A percentile compares a stretch with the other conserved stretches of the same genome.
Conservation (phyloP, 2,797 vertebrate genomes). For the Gymnocypris eckloni region DNA sequence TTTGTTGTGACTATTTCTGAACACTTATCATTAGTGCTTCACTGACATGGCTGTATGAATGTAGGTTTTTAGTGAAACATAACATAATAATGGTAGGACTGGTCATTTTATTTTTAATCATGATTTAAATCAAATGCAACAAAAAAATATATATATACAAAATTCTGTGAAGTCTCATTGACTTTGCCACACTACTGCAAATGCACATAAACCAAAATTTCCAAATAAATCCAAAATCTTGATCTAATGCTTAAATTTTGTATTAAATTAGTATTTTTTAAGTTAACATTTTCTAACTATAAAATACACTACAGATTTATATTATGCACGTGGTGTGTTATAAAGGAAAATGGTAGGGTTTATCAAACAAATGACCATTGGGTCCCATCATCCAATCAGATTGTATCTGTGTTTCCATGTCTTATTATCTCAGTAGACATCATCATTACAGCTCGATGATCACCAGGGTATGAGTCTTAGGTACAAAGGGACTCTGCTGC, state of each 20-base stretch:
- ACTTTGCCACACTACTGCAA: not conserved
- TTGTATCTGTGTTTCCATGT: not conserved
- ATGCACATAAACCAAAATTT: not conserved
- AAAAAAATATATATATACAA: not conserved
- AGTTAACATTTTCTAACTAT: not conserved
- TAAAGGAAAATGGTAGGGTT: not conserved
- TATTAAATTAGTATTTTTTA: not conserved
- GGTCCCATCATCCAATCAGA: constrained; percentile 9
- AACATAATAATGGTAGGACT: constrained; percentile 11
- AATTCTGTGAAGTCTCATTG: not conserved
- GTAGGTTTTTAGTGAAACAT: not conserved
- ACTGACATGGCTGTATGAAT: constrained; percentile 13
- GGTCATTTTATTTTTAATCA: not conserved
- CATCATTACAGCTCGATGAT: not conserved
- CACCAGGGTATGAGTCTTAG: not conserved
- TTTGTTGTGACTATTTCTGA: constrained; percentile 47
- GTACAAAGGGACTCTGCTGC: not conserved
- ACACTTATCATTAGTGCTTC: constrained; percentile 24
- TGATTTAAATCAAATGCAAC: not conserved
- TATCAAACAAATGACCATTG: not conserved
- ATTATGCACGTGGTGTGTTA: not conserved
- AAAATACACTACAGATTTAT: not conserved
- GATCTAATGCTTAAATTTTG: not conserved
- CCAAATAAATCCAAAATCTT: no score
- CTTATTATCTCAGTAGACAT: constrained; percentile 20